Evolutionary conservation across 2,797 vertebrate genomes (phyloP).

Genomic region (Lutra lutra): DNA sequence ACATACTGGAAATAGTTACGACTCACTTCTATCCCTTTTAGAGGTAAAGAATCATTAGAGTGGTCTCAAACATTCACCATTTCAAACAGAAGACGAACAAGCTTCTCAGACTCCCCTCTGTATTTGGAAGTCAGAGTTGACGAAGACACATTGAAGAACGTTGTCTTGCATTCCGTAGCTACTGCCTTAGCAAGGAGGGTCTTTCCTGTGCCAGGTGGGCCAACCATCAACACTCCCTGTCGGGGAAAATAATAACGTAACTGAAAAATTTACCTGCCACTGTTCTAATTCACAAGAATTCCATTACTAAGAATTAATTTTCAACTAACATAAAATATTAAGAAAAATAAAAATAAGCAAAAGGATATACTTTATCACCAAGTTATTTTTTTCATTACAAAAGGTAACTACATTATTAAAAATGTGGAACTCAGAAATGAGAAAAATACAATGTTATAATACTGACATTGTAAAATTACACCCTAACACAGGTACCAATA

Average conservation of each 20-base stretch:
- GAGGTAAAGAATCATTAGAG: slow-evolving; percentile 7
- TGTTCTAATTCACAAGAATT: slow-evolving; percentile 31
- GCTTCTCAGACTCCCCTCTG: slow-evolving; percentile 98
- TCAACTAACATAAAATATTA: slow-evolving; percentile 35
- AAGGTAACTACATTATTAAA: slow-evolving; percentile 43
- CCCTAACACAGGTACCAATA: neutral
- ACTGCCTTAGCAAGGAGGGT: slow-evolving; percentile 98
- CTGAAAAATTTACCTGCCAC: neutral
- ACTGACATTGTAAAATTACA: neutral
- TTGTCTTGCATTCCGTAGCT: slow-evolving; percentile 98
- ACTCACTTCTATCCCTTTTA: slow-evolving; percentile 45
- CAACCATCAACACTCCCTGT: slow-evolving; percentile 98
- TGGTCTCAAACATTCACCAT: slow-evolving; percentile 90
- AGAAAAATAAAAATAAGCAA: slow-evolving; percentile 31
- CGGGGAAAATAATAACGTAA: slow-evolving; percentile 26
- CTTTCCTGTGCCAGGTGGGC: slow-evolving; percentile 98
- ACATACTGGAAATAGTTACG: slow-evolving; percentile 28
- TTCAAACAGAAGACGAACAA: slow-evolving; percentile 98
- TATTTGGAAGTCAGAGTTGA: slow-evolving; percentile 99
- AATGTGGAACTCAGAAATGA: slow-evolving; percentile 27
- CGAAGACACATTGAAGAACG: slow-evolving; percentile 98
- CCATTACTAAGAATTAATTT: slow-evolving; percentile 1
- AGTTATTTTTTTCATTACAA: slow-evolving; percentile 24
- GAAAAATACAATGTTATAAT: neutral
- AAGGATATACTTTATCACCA: neutral